Base-by-base conservation (phyloP, 2,888 invertebrate genomes). In the Hoplodrina blanda region DNA sequence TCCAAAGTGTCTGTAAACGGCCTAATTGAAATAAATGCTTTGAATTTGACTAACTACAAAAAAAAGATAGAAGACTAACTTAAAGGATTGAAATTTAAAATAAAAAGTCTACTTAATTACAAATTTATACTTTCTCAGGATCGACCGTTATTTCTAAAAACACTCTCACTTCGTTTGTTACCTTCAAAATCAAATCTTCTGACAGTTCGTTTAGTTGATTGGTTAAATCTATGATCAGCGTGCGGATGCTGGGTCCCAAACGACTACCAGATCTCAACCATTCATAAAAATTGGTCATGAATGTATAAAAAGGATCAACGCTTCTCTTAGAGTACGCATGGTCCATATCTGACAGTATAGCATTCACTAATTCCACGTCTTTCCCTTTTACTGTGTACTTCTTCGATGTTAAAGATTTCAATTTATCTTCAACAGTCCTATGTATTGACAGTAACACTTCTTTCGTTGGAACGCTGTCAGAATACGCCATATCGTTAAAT, bases 311-410 rank as follows among this genome's bases (percentile, higher is more conserved):
- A 0, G 89, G 90, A 50, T 90, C 88, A 0, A 78, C 60, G 30
- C 85, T 90, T 0, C 82, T 76, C 17, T 82, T 88, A 52, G 86
- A 86, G 46, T 90, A 94, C 54, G 92, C 83, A 57, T 91, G 88
- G 74, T 95, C 94, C 85, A 95, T 81, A 73, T 95, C 94, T 6
- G 94, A 94, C 8, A 95, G 73, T 70, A 94, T 93, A 0, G 83
- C 84, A 55, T 92, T 85, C 0, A 93, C 78, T 52, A 95, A 70
- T 41, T 89, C 82, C 3, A 90, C 84, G 13, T 94, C 93, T 46
- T 86, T 86, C 0, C 88, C 88, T 19, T 84, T 80, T 5, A 70
- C 62, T 3, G 70, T 55, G 13, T 85, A 80, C 30, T 59, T 74
- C 30, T 87, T 78, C 0, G 57, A 71, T 37, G 79, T 56, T 11